Conservation (phyloP, 2,113 vertebrate genomes). For the Taurulus bubalis region DNA sequence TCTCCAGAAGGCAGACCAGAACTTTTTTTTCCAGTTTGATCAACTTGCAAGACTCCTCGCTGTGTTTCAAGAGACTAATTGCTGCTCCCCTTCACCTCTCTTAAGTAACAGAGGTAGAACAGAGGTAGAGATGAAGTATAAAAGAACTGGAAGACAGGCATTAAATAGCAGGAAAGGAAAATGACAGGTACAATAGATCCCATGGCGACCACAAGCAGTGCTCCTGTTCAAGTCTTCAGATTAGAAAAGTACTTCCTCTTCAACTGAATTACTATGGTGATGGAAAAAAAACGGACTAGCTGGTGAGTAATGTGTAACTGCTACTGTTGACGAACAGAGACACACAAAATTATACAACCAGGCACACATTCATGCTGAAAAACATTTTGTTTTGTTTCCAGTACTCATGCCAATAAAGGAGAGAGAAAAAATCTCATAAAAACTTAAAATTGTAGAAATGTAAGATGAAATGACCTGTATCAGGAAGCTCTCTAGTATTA, state of each 20-base stretch:
- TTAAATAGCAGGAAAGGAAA: constrained; percentile 23
- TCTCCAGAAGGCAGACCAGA: constrained; percentile 7
- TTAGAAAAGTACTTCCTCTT: constrained; percentile 41
- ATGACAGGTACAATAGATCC: constrained; percentile 12
- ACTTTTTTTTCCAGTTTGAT: constrained; percentile 32
- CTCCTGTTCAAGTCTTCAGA: constrained; percentile 21
- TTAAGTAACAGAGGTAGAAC: constrained; percentile 52
- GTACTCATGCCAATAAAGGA: no score
- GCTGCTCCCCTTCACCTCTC: constrained; percentile 31
- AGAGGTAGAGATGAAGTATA: constrained; percentile 23
- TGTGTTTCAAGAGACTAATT: constrained; percentile 41
- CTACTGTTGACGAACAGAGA: constrained; percentile 1
- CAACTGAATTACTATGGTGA: constrained; percentile 36
- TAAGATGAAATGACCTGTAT: background rate
- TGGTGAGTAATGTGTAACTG: constrained; percentile 1
- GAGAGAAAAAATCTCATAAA: no score
- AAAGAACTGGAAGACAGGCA: constrained; percentile 4
- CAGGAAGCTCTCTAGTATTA: background rate
- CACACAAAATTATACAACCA: constrained; percentile 10
- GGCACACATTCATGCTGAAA: background rate
- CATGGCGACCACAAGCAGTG: constrained; percentile 29
- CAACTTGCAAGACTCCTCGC: constrained; percentile 20
- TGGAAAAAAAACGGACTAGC: constrained; percentile 21
- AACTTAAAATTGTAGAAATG: no score
- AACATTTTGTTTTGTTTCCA: background rate